Evolutionary conservation across 1,140 invertebrate species (phyloP).

Genomic region (Hylyphantes graminicola): DNA sequence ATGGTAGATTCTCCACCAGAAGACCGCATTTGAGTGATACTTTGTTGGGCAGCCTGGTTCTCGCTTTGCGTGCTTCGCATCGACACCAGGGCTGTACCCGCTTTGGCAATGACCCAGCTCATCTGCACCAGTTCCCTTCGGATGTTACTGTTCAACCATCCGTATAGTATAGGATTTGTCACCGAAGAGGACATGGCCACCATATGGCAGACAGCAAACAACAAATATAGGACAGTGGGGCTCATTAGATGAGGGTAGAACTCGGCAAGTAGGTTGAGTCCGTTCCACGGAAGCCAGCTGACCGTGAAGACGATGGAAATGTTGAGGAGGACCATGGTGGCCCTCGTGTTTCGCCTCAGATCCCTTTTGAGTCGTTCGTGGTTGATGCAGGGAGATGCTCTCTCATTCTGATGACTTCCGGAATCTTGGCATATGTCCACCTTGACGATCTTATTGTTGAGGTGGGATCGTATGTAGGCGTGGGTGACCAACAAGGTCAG

Average conservation of each 20-base stretch:
- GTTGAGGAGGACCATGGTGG: constrained; percentile 68
- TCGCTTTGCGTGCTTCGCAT: constrained; percentile 34
- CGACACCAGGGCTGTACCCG: constrained; percentile 34
- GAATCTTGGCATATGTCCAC: constrained; percentile 1
- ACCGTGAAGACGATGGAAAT: constrained; percentile 67
- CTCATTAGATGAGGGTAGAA: constrained; percentile 65
- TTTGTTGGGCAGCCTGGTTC: constrained; percentile 25
- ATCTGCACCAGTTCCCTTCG: constrained; percentile 66
- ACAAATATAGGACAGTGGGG: constrained; percentile 67
- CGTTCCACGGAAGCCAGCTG: constrained; percentile 72
- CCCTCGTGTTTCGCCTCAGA: constrained; percentile 70
- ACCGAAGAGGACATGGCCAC: constrained; percentile 72
- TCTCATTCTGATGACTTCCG: background rate
- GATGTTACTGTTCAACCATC: constrained; percentile 72
- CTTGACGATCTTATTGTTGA: constrained; percentile 63
- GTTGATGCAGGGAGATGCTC: background rate
- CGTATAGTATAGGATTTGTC: constrained; percentile 73
- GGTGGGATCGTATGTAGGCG: constrained; percentile 70
- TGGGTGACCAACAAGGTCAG: constrained; percentile 71
- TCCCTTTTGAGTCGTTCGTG: constrained; percentile 63
- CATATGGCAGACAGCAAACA: constrained; percentile 72
- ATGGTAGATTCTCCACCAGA: constrained; percentile 34
- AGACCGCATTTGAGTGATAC: constrained; percentile 30
- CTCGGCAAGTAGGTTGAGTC: constrained; percentile 71
- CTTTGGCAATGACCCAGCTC: constrained; percentile 32